A percentile compares a stretch with the other conserved stretches of the same genome.
These are phyloP conservation scores for Epinephelus fuscoguttatus DNA, from an alignment of 2,113 vertebrate genomes.

Conservation along the genomic window DNA sequence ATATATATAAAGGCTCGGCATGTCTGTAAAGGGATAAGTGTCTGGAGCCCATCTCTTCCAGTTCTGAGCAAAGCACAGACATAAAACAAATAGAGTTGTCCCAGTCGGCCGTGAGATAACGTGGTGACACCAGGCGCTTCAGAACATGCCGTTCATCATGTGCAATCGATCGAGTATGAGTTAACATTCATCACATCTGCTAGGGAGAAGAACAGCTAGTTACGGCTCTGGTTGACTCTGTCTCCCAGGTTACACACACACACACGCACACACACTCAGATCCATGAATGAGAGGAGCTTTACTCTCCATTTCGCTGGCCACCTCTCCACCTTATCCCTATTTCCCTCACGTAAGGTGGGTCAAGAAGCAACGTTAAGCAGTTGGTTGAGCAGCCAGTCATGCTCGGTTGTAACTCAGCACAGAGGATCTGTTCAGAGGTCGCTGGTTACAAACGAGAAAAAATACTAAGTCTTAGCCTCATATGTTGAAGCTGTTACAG, in stretches of 20 bases:
- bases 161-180: constrained; percentile 68
- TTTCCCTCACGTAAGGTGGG: constrained; percentile 56
- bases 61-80: constrained; percentile 50
- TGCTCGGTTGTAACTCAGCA: constrained; percentile 43
- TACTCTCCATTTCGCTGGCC: constrained; percentile 7
- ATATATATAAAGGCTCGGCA: constrained; percentile 35
- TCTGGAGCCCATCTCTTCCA: constrained; percentile 55
- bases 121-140: constrained; percentile 54
- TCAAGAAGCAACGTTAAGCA: constrained; percentile 51
- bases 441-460: constrained; percentile 36
- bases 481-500: constrained; percentile 53
- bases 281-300: constrained; percentile 22
- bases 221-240: constrained; percentile 34
- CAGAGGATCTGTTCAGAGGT: constrained; percentile 46
- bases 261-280: constrained; percentile 26
- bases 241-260: constrained; percentile 37
- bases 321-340: constrained; percentile 26
- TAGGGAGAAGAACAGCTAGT: constrained; percentile 52
- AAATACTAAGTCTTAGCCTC: constrained; percentile 30
- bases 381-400: constrained; percentile 47
- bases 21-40: constrained; percentile 45
- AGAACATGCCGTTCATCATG: constrained; percentile 65
- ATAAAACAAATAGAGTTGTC: constrained; percentile 71
- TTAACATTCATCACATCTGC: constrained; percentile 77
- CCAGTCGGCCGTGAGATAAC: constrained; percentile 47